Conservation (phyloP, 2,113 vertebrate species). For the Prunella fulvescens region DNA sequence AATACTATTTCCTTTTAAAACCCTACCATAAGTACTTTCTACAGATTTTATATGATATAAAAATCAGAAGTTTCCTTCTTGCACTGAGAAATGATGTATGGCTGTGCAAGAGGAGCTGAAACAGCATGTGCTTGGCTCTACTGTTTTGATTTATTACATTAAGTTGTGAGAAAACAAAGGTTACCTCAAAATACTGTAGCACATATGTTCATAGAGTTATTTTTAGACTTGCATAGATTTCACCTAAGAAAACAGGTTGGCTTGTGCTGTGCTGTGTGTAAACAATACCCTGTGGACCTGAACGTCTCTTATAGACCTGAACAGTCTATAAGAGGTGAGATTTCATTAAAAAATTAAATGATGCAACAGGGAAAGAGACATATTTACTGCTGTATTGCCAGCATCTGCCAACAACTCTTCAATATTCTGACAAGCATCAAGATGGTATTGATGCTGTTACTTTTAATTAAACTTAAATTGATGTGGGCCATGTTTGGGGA, state of each 20-base stretch:
- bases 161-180: constrained; percentile 16
- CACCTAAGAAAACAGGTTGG: not conserved
- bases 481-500: not conserved
- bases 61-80: not conserved
- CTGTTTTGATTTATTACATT: constrained; percentile 18
- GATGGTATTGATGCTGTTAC: not conserved
- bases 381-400: constrained; percentile 24
- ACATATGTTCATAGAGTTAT: constrained; percentile 48
- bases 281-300: not conserved
- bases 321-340: not conserved
- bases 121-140: not conserved
- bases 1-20: not conserved
- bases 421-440: not conserved
- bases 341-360: not conserved
- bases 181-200: not conserved
- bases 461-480: constrained; percentile 32
- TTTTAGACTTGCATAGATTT: constrained; percentile 20
- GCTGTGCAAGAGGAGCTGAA: not conserved
- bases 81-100: not conserved
- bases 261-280: not conserved
- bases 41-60: not conserved
- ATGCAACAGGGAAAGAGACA: not conserved
- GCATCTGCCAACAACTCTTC: constrained; percentile 14
- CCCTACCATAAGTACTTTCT: not conserved
- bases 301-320: not conserved